Percentiles rank a stretch among this genome's conserved stretches.
These are phyloP conservation scores for Mionectes olivaceus DNA, from an alignment of 2,797 vertebrate species.

Conservation along the genomic window DNA sequence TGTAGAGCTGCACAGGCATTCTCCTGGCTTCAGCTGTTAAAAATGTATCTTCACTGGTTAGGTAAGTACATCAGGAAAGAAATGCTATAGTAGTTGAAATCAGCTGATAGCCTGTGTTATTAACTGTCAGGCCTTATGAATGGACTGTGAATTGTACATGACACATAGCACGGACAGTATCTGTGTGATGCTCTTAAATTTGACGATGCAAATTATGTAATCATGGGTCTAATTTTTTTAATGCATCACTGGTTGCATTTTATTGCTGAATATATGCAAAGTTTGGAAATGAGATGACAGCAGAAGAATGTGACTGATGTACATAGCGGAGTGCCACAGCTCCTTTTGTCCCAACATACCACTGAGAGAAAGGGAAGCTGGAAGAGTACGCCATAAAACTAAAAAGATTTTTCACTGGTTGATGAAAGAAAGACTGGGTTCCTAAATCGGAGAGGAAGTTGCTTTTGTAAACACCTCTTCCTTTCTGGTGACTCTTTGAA, in stretches of 20 bases:
- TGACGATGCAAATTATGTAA: background rate
- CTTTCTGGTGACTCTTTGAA: background rate
- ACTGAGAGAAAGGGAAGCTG: background rate
- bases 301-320: background rate
- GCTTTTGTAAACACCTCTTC: background rate
- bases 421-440: background rate
- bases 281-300: background rate
- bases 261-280: background rate
- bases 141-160: background rate
- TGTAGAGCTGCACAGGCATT: background rate
- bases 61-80: background rate
- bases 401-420: background rate
- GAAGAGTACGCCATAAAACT: accelerated
- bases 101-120: background rate
- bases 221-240: background rate
- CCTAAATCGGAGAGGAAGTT: background rate
- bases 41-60: background rate
- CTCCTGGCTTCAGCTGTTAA: background rate
- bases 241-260: background rate
- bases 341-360: background rate
- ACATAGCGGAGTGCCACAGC: background rate
- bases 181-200: background rate
- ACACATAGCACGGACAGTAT: background rate
- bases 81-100: background rate
- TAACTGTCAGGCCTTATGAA: background rate